Evolutionary conservation across 53 echinoderm and acorn worm species (phyloP), one percentile per base, ranked within the genome.

Genomic region (Stichopus horrens): DNA sequence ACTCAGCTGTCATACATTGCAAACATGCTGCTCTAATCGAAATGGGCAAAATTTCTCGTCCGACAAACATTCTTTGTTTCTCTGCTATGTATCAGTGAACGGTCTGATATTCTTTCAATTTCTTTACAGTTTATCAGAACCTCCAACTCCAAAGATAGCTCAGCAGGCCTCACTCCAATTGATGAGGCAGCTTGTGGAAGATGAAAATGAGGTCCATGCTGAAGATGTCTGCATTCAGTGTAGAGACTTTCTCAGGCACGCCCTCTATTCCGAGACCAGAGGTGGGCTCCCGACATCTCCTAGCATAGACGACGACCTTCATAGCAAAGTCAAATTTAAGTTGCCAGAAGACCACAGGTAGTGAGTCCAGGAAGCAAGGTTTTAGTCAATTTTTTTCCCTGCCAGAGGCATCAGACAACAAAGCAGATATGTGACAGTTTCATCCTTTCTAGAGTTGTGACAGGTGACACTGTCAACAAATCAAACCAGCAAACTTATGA

Each of bases 181-280:
- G 18, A 91, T 92, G 76, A 57, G 92, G 52, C 77, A 88, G 16
- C 79, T 88, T 52, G 90, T 77, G 21, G 86, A 88, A 67, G 52
- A 55, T 10, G 22, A 56, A 4, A 54, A 86, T 16, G 73, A 52
- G 7, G 18, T 90, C 21, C 91, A 80, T 55, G 83, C 86, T 58
- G 97, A 96, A 58, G 92, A 90, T 66, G 93, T 96, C 57, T 96
- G 97, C 88, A 92, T 90, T 21, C 92, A 93, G 91, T 96, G 97
- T 80, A 86, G 91, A 23, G 95, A 93, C 67, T 95, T 96, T 66
- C 93, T 96, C 68, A 88, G 90, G 22, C 88, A 94, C 81, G 91
- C 91, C 11, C 88, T 95, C 53, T 74, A 87, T 73, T 79, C 92
- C 63, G 53, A 21, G 58, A 57, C 86, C 51, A 57, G 80, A 74